These are phyloP conservation scores for Melanargia galathea DNA, from an alignment of 2,888 invertebrate species.

Conservation along the genomic window DNA sequence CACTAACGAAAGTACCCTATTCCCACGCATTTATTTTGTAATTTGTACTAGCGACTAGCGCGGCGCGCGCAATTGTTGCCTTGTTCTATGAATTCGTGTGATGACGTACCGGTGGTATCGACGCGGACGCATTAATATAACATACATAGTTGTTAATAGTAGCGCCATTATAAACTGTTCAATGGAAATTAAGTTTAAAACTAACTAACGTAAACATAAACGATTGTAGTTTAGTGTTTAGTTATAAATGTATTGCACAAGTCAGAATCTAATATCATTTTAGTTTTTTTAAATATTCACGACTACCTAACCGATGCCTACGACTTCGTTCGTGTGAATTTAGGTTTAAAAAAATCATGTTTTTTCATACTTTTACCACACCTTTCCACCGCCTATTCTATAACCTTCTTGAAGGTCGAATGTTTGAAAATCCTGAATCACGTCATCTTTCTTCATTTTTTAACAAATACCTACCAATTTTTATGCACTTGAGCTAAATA, in stretches of 20 bases:
- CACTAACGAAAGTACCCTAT: too few relatives aligned
- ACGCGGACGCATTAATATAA: conserved; percentile 16
- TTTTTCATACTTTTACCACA: too few relatives aligned
- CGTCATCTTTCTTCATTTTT: too few relatives aligned
- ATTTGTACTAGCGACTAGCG: conserved; percentile 1
- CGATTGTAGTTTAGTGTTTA: background rate
- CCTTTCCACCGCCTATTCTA: too few relatives aligned
- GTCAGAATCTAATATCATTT: background rate
- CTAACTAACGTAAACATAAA: background rate
- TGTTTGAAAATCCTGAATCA: too few relatives aligned
- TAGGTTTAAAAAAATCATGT: too few relatives aligned
- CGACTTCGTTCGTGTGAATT: too few relatives aligned
- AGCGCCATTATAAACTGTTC: conserved; percentile 12
- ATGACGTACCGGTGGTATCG: conserved; percentile 30
- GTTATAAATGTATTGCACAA: background rate
- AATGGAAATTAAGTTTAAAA: conserved; percentile 12
- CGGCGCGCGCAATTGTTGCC: conserved; percentile 26
- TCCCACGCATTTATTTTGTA: conserved; percentile 1
- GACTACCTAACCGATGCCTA: too few relatives aligned
- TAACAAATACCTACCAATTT: too few relatives aligned
- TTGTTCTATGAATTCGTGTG: conserved; percentile 33
- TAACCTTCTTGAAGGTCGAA: too few relatives aligned
- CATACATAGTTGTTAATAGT: background rate
- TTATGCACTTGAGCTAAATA: too few relatives aligned
- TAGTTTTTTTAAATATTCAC: too few relatives aligned